Evolutionary conservation across 2,888 invertebrate species (phyloP).

Genomic region (Seira ritae): DNA sequence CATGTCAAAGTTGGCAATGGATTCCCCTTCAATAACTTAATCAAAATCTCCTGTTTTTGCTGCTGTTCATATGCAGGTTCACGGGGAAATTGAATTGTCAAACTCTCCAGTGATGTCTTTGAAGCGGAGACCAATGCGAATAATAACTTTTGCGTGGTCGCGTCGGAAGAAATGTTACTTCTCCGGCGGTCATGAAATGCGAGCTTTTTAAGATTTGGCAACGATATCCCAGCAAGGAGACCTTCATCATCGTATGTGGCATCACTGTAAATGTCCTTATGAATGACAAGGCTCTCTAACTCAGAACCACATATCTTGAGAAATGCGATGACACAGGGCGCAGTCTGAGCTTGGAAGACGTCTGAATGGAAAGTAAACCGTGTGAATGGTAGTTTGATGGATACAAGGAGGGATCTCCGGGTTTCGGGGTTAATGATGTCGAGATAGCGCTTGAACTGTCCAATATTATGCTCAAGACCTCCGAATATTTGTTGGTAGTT

Average conservation of each 20-base stretch:
- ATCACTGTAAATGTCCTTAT: slow-evolving; percentile 64
- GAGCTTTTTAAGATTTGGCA: slow-evolving; percentile 48
- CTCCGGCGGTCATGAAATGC: slow-evolving; percentile 55
- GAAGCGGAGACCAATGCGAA: slow-evolving; percentile 46
- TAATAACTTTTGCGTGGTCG: slow-evolving; percentile 40
- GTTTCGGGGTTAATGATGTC: slow-evolving; percentile 36
- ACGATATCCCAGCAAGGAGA: neutral
- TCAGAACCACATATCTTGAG: slow-evolving; percentile 43
- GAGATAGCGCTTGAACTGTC: slow-evolving; percentile 55
- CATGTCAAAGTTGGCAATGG: slow-evolving; percentile 42
- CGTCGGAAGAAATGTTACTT: slow-evolving; percentile 51
- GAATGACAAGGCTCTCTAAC: slow-evolving; percentile 55
- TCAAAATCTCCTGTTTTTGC: slow-evolving; percentile 55
- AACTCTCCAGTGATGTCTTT: slow-evolving; percentile 36
- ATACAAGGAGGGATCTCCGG: neutral
- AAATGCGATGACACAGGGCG: slow-evolving; percentile 49
- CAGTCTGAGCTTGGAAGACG: slow-evolving; percentile 53
- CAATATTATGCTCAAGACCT: slow-evolving; percentile 61
- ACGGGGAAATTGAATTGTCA: slow-evolving; percentile 57
- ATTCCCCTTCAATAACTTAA: slow-evolving; percentile 44
- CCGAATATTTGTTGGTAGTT: slow-evolving; percentile 57
- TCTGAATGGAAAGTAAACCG: slow-evolving; percentile 59
- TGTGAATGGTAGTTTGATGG: slow-evolving; percentile 53
- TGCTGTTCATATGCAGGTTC: slow-evolving; percentile 61
- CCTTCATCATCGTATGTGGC: slow-evolving; percentile 41